These are phyloP conservation scores for Masticophis lateralis DNA, from an alignment of 2,797 vertebrate species.

Conservation along the genomic window DNA sequence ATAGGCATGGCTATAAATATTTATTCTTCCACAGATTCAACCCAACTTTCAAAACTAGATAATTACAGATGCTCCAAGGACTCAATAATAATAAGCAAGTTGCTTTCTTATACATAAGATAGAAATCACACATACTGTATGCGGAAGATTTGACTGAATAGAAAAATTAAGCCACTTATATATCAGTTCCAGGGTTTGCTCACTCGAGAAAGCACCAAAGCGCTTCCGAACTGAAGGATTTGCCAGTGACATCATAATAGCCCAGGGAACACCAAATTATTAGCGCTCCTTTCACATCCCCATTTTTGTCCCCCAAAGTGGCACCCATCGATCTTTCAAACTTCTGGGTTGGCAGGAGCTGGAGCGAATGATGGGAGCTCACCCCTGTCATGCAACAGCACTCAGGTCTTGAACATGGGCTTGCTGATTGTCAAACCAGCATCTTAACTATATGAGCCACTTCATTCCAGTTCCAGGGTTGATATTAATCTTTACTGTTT, in stretches of 20 bases:
- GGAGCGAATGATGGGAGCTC: background rate
- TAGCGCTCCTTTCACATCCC: background rate
- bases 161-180: background rate
- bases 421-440: background rate
- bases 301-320: background rate
- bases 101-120: background rate
- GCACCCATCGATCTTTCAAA: background rate
- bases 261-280: too few species aligned
- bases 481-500: background rate
- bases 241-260: background rate
- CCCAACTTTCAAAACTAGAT: background rate
- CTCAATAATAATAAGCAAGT: background rate
- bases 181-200: background rate
- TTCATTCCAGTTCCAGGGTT: background rate
- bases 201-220: background rate
- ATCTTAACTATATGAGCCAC: background rate
- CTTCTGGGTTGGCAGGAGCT: background rate
- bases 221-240: background rate
- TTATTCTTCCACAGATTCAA: background rate
- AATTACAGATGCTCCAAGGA: background rate
- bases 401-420: background rate
- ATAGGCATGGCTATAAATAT: background rate
- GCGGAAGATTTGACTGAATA: background rate
- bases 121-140: background rate
- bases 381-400: background rate